Conservation (phyloP, 35 echinoderm and acorn worm species). For the Lytechinus variegatus region DNA sequence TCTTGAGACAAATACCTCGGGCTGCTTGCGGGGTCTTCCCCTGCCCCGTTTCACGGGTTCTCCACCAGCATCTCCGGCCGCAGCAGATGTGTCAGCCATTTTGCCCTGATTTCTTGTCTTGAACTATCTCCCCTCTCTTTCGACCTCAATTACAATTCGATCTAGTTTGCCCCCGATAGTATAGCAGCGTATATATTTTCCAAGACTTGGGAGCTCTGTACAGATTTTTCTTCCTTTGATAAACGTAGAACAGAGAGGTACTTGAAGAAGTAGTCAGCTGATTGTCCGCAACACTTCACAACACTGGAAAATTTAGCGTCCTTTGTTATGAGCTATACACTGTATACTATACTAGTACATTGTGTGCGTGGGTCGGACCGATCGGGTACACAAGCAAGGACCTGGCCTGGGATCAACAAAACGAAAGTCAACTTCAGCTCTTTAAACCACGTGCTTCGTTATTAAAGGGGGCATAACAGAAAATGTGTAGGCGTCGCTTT, state of each 20-base stretch:
- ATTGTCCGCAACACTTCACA: neutral
- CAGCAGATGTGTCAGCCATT: constrained; percentile 7
- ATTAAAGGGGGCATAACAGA: neutral
- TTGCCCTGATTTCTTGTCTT: neutral
- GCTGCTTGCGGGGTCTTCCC: constrained; percentile 36
- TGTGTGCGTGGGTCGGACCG: neutral
- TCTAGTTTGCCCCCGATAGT: neutral
- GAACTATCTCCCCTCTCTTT: neutral
- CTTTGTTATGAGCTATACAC: neutral
- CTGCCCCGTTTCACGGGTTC: constrained; percentile 38
- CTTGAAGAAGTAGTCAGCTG: neutral
- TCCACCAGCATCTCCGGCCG: neutral
- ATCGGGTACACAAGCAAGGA: neutral
- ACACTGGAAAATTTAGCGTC: neutral
- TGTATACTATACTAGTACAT: too few species aligned
- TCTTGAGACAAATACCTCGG: neutral
- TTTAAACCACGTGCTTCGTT: neutral
- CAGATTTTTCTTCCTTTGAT: neutral
- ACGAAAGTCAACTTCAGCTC: constrained; percentile 17
- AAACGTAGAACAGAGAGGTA: neutral
- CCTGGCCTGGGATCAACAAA: neutral
- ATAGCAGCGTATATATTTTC: neutral
- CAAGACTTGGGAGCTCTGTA: neutral
- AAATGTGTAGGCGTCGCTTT: neutral
- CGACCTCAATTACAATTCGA: neutral